These are phyloP conservation scores for Saimiri boliviensis DNA, from an alignment of 2,113 vertebrate species.

Conservation along the genomic window DNA sequence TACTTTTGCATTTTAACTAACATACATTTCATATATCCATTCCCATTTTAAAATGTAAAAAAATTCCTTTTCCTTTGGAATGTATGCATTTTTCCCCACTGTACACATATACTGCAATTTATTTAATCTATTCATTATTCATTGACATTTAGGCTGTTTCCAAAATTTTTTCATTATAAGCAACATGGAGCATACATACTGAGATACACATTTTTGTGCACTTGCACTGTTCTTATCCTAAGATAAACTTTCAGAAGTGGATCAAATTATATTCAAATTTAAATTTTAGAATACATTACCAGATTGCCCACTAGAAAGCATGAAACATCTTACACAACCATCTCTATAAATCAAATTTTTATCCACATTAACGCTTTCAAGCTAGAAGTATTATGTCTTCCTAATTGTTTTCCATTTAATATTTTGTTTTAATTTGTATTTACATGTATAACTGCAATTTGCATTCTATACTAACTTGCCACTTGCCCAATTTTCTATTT, in stretches of 20 bases:
- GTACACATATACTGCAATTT: neutral
- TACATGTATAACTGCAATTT: neutral
- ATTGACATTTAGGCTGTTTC: conserved; percentile 55
- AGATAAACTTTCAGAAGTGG: conserved; percentile 34
- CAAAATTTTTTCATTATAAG: conserved; percentile 2
- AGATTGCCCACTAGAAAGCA: conserved; percentile 28
- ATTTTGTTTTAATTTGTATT: conserved; percentile 34
- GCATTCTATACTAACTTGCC: neutral
- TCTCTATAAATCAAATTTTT: neutral
- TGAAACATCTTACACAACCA: neutral
- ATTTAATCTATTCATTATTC: conserved; percentile 52
- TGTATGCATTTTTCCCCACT: neutral
- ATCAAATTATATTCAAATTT: conserved; percentile 39
- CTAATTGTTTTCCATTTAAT: neutral
- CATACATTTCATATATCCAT: neutral
- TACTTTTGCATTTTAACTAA: neutral
- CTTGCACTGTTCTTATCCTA: neutral
- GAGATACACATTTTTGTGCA: neutral
- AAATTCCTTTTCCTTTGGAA: neutral
- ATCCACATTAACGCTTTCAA: neutral
- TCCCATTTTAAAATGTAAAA: conserved; percentile 51
- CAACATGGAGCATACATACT: neutral
- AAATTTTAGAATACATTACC: neutral
- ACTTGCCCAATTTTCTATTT: neutral
- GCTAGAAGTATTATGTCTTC: neutral